Evolutionary conservation across 2,113 vertebrate species (phyloP).

Genomic region (Aythya baeri): DNA sequence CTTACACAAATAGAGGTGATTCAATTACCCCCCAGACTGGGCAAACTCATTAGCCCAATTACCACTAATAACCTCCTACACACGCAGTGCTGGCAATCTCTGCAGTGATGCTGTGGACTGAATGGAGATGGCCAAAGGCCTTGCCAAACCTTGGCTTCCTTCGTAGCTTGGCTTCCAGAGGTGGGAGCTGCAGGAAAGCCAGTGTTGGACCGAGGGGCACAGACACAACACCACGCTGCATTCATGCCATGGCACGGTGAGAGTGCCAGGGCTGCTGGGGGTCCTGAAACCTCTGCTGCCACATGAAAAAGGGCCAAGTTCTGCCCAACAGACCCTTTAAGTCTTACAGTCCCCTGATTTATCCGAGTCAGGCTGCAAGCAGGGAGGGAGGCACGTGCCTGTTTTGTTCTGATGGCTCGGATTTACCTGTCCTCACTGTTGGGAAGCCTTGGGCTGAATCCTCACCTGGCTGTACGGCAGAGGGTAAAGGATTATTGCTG

Average conservation of each 20-base stretch:
- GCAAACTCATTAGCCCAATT: conserved; percentile 52
- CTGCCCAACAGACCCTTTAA: not conserved
- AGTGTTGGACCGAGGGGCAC: not conserved
- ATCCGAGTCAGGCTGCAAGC: not conserved
- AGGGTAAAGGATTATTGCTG: not conserved
- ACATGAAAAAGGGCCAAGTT: not conserved
- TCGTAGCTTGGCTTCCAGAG: not conserved
- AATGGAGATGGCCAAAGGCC: conserved; percentile 4
- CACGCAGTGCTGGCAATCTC: not conserved
- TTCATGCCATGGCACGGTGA: not conserved
- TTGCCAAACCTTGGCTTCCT: conserved; percentile 3
- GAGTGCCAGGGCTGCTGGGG: not conserved
- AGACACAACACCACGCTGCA: not conserved
- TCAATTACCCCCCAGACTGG: conserved; percentile 43
- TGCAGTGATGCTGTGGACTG: conserved; percentile 4
- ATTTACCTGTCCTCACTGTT: not conserved
- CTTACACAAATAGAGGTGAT: conserved; percentile 44
- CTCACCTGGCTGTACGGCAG: not conserved
- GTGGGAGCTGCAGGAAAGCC: not conserved
- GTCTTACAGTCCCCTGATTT: not conserved
- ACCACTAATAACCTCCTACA: conserved; percentile 43
- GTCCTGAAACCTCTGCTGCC: not conserved
- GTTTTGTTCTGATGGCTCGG: not conserved
- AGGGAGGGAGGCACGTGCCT: not conserved
- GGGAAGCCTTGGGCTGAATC: not conserved